Conservation (phyloP, 2,888 invertebrate species). For the Drosophila cognata region DNA sequence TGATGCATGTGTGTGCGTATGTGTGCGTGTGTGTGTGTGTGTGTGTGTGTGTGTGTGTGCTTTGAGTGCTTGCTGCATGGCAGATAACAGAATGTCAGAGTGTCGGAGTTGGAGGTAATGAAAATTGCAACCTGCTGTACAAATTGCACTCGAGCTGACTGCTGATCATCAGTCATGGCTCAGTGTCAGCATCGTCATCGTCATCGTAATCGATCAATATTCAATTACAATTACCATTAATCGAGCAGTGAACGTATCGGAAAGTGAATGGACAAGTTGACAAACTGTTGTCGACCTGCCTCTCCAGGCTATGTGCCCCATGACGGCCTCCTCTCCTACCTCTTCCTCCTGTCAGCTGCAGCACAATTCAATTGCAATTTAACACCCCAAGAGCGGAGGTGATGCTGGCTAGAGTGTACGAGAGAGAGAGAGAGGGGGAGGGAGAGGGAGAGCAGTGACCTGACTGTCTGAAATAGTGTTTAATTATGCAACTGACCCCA, state of each 20-base stretch:
- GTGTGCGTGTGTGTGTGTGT: conserved; percentile 3
- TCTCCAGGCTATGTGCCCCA: conserved; percentile 18
- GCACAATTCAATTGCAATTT: conserved; percentile 55
- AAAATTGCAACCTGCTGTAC: conserved; percentile 41
- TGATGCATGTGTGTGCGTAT: conserved; percentile 5
- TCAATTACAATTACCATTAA: conserved; percentile 67
- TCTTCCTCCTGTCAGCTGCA: conserved; percentile 17
- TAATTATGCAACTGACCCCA: conserved; percentile 50
- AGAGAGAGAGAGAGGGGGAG: not conserved
- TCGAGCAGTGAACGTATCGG: conserved; percentile 23
- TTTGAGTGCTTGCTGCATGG: conserved; percentile 39
- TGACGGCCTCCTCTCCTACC: not conserved
- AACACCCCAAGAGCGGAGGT: conserved; percentile 23
- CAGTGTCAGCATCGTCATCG: conserved; percentile 48
- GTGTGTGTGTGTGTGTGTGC: conserved; percentile 23
- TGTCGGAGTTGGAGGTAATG: conserved; percentile 26
- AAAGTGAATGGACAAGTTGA: conserved; percentile 40
- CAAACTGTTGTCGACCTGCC: conserved; percentile 48
- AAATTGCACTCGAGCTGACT: conserved; percentile 10
- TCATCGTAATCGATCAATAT: conserved; percentile 66
- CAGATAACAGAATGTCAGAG: conserved; percentile 32
- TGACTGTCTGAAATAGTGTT: conserved; percentile 41
- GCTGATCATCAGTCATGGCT: conserved; percentile 62
- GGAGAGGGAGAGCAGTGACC: not conserved
- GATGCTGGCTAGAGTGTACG: conserved; percentile 14